Evolutionary conservation across 1,140 invertebrate species (phyloP).

Genomic region (Olivierus martensii): DNA sequence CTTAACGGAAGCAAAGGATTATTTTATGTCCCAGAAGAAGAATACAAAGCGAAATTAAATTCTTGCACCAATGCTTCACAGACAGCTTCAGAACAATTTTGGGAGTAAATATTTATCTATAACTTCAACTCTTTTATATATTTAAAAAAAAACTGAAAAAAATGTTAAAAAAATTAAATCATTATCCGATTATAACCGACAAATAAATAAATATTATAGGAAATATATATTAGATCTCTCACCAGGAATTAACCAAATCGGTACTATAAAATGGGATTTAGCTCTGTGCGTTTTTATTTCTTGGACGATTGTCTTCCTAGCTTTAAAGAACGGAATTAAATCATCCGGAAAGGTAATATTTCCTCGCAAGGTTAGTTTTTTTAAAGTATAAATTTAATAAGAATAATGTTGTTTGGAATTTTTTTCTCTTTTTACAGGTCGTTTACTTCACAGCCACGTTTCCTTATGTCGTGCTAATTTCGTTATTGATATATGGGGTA

Average conservation of each 20-base stretch:
- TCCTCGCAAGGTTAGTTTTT: too few species aligned
- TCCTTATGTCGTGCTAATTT: conserved; percentile 41
- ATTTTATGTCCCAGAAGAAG: too few species aligned
- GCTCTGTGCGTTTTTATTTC: conserved; percentile 47
- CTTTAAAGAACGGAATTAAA: conserved; percentile 45
- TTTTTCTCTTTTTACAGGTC: conserved; percentile 22
- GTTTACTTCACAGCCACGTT: conserved; percentile 46
- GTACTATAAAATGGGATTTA: conserved; percentile 51
- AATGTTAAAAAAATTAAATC: too few species aligned
- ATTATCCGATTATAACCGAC: not conserved
- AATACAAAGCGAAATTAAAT: too few species aligned
- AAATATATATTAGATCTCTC: conserved; percentile 32
- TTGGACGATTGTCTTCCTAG: conserved; percentile 49
- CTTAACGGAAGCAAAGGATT: too few species aligned
- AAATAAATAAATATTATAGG: conserved; percentile 11
- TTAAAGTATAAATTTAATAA: too few species aligned
- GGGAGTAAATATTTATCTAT: not conserved
- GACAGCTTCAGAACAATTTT: not conserved
- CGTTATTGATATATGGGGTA: conserved; percentile 40
- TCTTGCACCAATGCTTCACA: not conserved
- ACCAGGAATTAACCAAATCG: conserved; percentile 44
- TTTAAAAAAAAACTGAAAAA: too few species aligned
- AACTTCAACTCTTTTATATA: too few species aligned
- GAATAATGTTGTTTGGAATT: too few species aligned
- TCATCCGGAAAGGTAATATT: conserved; percentile 49